Evolutionary conservation across 1,140 invertebrate genomes (phyloP), one percentile per base, ranked within the genome.

Genomic region (Drosophila auraria): DNA sequence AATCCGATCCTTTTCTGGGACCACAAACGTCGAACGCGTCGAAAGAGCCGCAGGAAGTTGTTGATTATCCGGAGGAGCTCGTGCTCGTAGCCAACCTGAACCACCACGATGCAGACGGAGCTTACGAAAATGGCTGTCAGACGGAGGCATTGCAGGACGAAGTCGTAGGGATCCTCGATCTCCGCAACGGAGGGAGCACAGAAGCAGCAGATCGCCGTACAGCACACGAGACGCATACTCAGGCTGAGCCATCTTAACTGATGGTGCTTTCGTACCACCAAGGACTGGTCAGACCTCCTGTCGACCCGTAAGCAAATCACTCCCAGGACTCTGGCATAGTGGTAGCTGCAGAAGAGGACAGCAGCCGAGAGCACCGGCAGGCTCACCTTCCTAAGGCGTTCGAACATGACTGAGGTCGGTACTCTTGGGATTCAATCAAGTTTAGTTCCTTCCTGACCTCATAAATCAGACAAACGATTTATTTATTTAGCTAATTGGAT

Each of bases 201-300:
- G n/a, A 73, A 12, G 5, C 62, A 75, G 36, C 36, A 42, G 3
- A 71, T 53, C 14, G 47, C 8, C 1, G 45, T 11, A 12, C 8
- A 25, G 15, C 50, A 71, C 0, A 68, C 2, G 2, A 82, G 12
- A 0, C 80, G 63, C 1, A 71, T 6, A 5, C 75, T 38, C 9
- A 90, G 27, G 17, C 82, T 80, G 15, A 70, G 66, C 63, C 79
- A 86, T 33, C 82, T 90, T n/a, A 82, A 62, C 23, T 70, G 57
- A 36, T 50, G 63, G 33, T 56, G 40, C n/a, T 60, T 61, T 3
- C 42, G 53, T 4, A 14, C 77, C 23, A 68, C 51, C 70, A 68
- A 30, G 36, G 63, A 49, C 9, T 20, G 36, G 11, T 73, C 57
- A 1, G 36, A 33, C 27, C 60, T 72, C 17, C 50, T 27, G 5